A percentile compares a stretch with the other conserved stretches of the same genome.
phyloP scores from a whole-genome alignment of 2,888 invertebrate genomes.

The Acanthosepion lycidas region DNA sequence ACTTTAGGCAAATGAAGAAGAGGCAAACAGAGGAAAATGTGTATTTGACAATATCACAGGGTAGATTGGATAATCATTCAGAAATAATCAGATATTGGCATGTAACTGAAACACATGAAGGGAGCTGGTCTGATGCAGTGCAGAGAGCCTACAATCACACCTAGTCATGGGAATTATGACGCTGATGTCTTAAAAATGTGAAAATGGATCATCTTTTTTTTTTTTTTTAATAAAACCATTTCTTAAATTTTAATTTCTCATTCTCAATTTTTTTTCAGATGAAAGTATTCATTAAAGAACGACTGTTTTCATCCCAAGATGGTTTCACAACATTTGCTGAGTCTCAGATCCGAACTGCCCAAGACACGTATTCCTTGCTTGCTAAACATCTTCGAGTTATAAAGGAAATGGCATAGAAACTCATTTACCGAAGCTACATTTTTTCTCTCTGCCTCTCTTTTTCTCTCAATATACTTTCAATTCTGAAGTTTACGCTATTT shows the following conservation, averaged over 20 bases:
- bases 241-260: neutral
- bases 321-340: constrained; percentile 70
- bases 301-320: constrained; percentile 66
- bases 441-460: too few relatives aligned
- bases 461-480: neutral
- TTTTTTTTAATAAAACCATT: neutral
- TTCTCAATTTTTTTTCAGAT: constrained; percentile 58
- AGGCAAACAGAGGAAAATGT: too few relatives aligned
- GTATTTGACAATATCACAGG: too few relatives aligned
- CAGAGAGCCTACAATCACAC: too few relatives aligned
- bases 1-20: too few relatives aligned
- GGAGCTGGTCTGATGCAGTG: too few relatives aligned
- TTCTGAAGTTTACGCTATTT: neutral
- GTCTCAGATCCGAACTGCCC: constrained; percentile 71
- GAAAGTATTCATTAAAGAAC: constrained; percentile 65
- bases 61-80: too few relatives aligned
- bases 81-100: too few relatives aligned
- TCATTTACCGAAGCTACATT: neutral
- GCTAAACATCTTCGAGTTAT: constrained; percentile 54
- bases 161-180: too few relatives aligned
- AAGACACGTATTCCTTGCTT: constrained; percentile 70
- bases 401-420: constrained; percentile 37
- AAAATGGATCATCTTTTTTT: neutral
- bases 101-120: too few relatives aligned
- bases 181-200: too few relatives aligned